A percentile compares a stretch with the other conserved stretches of the same genome.
phyloP scores from a whole-genome alignment of 2,113 vertebrate genomes.

The Octodon degus region DNA sequence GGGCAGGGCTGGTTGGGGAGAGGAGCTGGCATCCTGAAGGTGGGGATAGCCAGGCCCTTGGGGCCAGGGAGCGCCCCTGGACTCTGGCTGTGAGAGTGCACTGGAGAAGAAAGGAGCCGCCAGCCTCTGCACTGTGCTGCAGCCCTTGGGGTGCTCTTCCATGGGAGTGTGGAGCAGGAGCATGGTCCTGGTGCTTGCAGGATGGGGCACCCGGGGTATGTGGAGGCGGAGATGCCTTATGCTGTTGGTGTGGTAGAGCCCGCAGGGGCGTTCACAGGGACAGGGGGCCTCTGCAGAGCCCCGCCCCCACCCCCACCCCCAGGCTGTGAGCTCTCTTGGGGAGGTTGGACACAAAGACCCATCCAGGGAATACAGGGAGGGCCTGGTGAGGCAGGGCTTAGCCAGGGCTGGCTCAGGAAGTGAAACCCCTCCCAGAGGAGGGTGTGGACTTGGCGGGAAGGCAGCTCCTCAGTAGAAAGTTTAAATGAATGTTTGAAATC shows the following conservation, averaged over 20 bases:
- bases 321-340: neutral
- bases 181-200: neutral
- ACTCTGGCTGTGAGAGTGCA: neutral
- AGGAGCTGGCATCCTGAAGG: neutral
- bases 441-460: neutral
- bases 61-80: neutral
- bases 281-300: neutral
- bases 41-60: neutral
- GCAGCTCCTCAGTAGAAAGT: neutral
- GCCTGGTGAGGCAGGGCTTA: no score
- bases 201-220: neutral
- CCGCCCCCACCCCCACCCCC: neutral
- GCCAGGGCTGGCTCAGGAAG: neutral
- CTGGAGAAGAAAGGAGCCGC: neutral
- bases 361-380: neutral
- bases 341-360: neutral
- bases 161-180: neutral
- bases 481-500: neutral
- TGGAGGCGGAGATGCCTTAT: neutral
- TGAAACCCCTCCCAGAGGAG: neutral
- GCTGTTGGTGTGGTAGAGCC: neutral
- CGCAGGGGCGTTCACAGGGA: neutral
- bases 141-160: neutral
- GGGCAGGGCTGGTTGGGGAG: neutral
- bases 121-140: neutral